Conservation (phyloP, 2,888 invertebrate genomes). For the Diaphora mendica region DNA sequence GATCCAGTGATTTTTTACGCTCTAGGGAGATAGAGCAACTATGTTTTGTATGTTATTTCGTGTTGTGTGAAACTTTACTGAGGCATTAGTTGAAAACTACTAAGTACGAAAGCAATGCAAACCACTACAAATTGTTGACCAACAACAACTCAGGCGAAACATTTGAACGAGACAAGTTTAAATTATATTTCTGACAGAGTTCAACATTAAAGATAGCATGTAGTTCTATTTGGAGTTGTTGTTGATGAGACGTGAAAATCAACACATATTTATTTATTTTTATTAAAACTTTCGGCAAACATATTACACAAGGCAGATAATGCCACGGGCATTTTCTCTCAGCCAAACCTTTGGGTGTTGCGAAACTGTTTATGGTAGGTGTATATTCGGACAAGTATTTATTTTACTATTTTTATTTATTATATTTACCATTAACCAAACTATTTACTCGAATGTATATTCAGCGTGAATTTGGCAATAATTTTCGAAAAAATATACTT, state of each 20-base stretch:
- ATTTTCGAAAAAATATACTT: no score
- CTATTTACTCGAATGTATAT: no score
- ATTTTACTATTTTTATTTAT: no score
- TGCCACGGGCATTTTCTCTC: neutral
- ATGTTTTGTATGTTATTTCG: constrained; percentile 2
- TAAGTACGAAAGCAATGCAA: constrained; percentile 11
- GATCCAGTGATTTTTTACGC: neutral
- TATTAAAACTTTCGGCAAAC: neutral
- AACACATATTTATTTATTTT: neutral
- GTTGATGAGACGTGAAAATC: constrained; percentile 11
- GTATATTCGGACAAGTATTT: neutral
- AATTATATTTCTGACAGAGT: constrained; percentile 45
- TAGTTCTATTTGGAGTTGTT: constrained; percentile 17
- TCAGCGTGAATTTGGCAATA: no score
- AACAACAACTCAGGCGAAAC: constrained; percentile 33
- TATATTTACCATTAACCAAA: no score
- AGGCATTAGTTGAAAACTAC: constrained; percentile 1
- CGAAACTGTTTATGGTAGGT: no score
- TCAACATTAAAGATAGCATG: constrained; percentile 15
- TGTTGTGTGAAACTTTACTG: neutral
- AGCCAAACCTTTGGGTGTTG: neutral
- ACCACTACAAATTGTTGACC: constrained; percentile 23
- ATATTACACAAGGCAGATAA: no score
- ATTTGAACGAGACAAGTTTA: constrained; percentile 40
- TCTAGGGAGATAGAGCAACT: neutral